Evolutionary conservation across 2,113 vertebrate genomes (phyloP).

Genomic region (Aptenodytes forsteri): DNA sequence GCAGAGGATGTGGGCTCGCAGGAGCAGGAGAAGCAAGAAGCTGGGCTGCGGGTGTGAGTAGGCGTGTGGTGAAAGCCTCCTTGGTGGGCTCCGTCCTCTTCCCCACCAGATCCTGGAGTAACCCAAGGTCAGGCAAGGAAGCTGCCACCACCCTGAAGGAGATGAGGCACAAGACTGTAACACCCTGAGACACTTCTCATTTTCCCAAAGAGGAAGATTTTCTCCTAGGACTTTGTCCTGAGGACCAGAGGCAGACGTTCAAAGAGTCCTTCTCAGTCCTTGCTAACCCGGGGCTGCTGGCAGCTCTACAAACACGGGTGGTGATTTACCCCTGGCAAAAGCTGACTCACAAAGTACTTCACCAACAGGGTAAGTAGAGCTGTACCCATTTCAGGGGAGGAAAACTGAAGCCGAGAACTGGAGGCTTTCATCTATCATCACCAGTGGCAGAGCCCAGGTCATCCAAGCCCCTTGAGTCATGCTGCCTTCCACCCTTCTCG

Average conservation of each 20-base stretch:
- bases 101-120: not conserved
- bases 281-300: not conserved
- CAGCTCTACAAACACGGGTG: not conserved
- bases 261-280: not conserved
- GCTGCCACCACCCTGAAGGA: not conserved
- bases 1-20: slow-evolving; percentile 3
- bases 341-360: not conserved
- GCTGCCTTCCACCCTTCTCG: not conserved
- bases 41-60: not conserved
- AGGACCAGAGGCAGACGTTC: not conserved
- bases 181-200: not conserved
- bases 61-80: not conserved
- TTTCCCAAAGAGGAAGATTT: not conserved
- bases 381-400: not conserved
- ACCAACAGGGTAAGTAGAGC: not conserved
- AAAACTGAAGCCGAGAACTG: not conserved
- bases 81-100: not conserved
- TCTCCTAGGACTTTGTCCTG: not conserved
- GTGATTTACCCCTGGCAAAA: not conserved
- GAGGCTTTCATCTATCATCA: not conserved
- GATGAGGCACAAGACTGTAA: not conserved
- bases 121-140: not conserved
- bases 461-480: not conserved
- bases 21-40: not conserved
- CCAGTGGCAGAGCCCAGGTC: not conserved